These are phyloP conservation scores for Dasypus novemcinctus DNA, from an alignment of 2,113 vertebrate genomes.

Conservation along the genomic window DNA sequence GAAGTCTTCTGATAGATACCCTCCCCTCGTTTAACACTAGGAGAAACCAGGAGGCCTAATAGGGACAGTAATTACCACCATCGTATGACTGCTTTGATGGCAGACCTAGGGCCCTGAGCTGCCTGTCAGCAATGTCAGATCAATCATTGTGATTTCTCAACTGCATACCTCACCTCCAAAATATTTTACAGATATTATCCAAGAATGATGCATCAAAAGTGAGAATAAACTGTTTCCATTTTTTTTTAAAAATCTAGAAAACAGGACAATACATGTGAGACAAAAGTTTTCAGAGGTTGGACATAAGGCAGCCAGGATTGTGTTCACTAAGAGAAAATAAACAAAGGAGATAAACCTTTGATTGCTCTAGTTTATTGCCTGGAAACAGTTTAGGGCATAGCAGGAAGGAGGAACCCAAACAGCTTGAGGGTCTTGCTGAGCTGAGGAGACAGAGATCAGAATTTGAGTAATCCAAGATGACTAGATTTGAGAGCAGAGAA, in stretches of 20 bases:
- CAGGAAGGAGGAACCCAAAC: not conserved
- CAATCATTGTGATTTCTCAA: not conserved
- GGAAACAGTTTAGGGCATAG: not conserved
- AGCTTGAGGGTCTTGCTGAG: not conserved
- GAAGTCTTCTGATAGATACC: not conserved
- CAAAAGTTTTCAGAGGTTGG: not conserved
- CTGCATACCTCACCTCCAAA: slow-evolving; percentile 22
- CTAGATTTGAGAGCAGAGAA: not conserved
- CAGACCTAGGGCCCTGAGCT: not conserved
- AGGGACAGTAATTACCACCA: not conserved
- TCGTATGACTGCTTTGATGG: not conserved
- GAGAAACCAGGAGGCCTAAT: not conserved
- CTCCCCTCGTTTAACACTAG: not conserved
- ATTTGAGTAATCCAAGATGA: not conserved
- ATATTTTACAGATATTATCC: slow-evolving; percentile 39
- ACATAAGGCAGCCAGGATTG: not conserved
- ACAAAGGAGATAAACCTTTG: not conserved
- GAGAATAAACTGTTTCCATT: slow-evolving; percentile 47
- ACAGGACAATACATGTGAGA: not conserved
- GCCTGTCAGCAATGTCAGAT: not conserved
- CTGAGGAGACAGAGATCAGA: not conserved
- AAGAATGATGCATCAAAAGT: slow-evolving; percentile 31
- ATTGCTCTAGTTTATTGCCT: not conserved
- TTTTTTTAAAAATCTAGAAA: not conserved
- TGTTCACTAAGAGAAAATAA: not conserved